Evolutionary conservation across 2,797 vertebrate genomes (phyloP).

Genomic region (Muscicapa comitata): DNA sequence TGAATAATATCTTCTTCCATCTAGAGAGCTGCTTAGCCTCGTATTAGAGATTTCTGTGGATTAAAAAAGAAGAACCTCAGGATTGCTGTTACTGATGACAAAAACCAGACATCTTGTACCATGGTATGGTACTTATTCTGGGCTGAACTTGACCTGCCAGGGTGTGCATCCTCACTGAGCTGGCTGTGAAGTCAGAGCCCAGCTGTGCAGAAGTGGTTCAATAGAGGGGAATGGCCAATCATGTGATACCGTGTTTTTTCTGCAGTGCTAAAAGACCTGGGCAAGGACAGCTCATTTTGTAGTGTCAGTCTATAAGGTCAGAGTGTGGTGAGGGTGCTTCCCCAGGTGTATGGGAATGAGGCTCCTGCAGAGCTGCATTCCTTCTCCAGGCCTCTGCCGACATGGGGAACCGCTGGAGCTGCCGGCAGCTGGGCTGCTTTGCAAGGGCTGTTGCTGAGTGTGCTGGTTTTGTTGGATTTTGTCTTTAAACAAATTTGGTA

Average conservation of each 20-base stretch:
- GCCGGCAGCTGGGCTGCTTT: not conserved
- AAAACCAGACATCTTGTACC: not conserved
- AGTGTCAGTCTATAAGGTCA: not conserved
- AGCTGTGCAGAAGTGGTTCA: not conserved
- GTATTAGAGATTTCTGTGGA: not conserved
- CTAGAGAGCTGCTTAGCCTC: not conserved
- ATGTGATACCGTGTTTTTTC: not conserved
- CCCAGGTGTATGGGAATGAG: rapidly evolving
- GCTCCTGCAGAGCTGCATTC: not conserved
- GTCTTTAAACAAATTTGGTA: not conserved
- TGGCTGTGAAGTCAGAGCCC: not conserved
- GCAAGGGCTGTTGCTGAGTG: not conserved
- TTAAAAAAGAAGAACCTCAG: not conserved
- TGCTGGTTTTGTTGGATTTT: not conserved
- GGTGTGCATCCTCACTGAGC: not conserved
- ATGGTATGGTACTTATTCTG: not conserved
- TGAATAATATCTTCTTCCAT: not conserved
- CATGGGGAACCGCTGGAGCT: rapidly evolving
- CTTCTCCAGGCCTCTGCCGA: not conserved
- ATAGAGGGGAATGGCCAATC: not conserved
- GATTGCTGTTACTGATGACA: not conserved
- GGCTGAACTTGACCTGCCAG: not conserved
- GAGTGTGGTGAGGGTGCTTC: not conserved
- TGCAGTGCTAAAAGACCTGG: not conserved
- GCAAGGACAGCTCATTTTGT: not conserved